Evolutionary conservation across 2,113 vertebrate species (phyloP).

Genomic region (Coptodon rendalli): DNA sequence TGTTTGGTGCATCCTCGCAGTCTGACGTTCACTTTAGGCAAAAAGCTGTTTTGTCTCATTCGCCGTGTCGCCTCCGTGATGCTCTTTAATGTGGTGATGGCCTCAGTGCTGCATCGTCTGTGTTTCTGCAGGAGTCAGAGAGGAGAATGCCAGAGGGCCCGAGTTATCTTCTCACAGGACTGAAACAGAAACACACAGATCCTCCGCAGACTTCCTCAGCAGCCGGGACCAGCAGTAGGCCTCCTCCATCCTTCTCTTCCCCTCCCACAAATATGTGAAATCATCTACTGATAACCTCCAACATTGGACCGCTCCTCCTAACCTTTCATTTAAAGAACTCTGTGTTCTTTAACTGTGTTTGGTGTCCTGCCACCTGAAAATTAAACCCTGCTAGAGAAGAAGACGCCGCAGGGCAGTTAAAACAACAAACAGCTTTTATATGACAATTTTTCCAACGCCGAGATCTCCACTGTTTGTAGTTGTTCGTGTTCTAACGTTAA

Average conservation of each 20-base stretch:
- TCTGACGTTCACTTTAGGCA: background rate
- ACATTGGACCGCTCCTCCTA: background rate
- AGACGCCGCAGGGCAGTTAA: background rate
- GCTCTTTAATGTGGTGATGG: background rate
- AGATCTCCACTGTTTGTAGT: background rate
- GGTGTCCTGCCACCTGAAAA: background rate
- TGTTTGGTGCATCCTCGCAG: background rate
- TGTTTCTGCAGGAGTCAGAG: conserved; percentile 75
- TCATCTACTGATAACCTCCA: background rate
- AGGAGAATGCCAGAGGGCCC: conserved; percentile 77
- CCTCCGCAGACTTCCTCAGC: conserved; percentile 78
- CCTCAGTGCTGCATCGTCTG: background rate
- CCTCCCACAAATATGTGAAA: background rate
- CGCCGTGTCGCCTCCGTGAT: background rate
- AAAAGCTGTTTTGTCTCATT: fast-evolving
- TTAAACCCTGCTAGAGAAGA: background rate
- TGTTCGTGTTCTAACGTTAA: background rate
- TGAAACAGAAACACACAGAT: conserved; percentile 83
- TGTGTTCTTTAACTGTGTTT: background rate
- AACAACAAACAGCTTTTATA: background rate
- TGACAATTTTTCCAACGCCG: background rate
- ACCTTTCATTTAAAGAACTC: background rate
- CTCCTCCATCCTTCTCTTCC: background rate
- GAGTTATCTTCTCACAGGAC: conserved; percentile 77
- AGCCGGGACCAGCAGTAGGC: conserved; percentile 80